Conservation (phyloP, 1,140 invertebrate genomes). For the Diploscapter pachys region DNA sequence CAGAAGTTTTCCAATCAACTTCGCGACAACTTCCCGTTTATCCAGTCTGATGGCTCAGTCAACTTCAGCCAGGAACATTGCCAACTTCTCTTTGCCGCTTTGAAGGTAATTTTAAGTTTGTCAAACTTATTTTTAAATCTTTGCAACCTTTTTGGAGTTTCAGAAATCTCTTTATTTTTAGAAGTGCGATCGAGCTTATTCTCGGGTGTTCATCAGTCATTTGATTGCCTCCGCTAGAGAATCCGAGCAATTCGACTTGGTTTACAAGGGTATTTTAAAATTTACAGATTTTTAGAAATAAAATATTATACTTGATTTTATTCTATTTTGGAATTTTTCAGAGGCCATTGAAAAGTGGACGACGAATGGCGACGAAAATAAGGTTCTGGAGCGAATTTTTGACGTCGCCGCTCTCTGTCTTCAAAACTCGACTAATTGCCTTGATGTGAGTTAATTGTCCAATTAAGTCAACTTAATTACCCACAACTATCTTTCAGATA, state of each 20-base stretch:
- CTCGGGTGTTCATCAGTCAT: neutral
- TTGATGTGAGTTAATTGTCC: neutral
- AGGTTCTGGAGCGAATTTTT: conserved; percentile 26
- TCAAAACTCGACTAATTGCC: neutral
- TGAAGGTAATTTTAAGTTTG: conserved; percentile 7
- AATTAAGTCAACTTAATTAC: too few relatives aligned
- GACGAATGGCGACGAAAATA: conserved; percentile 15
- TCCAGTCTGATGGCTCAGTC: conserved; percentile 2
- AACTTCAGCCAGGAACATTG: neutral
- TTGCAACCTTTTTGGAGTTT: neutral
- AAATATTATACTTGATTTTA: neutral
- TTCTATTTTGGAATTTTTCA: conserved; percentile 10
- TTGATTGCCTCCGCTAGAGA: conserved; percentile 3
- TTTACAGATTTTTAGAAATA: conserved; percentile 6
- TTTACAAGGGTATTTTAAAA: conserved; percentile 4
- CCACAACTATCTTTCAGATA: neutral
- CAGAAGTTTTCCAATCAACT: neutral
- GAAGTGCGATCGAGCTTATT: neutral
- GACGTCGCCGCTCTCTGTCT: conserved; percentile 8
- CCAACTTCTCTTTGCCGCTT: neutral
- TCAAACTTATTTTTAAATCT: neutral
- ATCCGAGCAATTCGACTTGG: conserved; percentile 4
- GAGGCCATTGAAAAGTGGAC: conserved; percentile 24
- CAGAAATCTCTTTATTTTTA: conserved; percentile 1
- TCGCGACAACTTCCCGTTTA: conserved; percentile 8